phyloP scores from a whole-genome alignment of 2,888 invertebrate species.

The Dasysyrphus tricinctus region DNA sequence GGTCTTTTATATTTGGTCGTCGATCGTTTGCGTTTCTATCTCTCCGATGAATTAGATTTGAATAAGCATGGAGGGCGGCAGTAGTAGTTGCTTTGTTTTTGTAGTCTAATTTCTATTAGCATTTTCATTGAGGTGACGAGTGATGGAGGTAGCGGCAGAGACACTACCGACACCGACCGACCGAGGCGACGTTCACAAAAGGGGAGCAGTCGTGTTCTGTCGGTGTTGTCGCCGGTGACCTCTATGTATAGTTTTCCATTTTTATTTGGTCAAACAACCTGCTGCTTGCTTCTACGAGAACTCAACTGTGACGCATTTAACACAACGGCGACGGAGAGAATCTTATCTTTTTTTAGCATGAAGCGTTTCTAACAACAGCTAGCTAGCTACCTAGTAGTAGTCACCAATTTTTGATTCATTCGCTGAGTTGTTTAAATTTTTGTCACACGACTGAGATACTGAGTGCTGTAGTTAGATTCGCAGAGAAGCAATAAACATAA shows the following conservation, averaged over 20 bases:
- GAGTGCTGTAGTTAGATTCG: neutral
- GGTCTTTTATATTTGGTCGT: slow-evolving; percentile 25
- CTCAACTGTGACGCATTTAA: slow-evolving; percentile 26
- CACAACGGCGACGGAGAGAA: neutral
- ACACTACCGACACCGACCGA: slow-evolving; percentile 17
- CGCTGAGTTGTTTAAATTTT: slow-evolving; percentile 24
- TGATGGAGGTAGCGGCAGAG: neutral
- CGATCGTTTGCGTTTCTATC: slow-evolving; percentile 42
- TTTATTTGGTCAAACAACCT: slow-evolving; percentile 61
- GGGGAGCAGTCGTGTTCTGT: slow-evolving; percentile 27
- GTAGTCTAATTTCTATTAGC: slow-evolving; percentile 51
- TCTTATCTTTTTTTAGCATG: slow-evolving; percentile 11
- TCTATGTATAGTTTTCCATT: slow-evolving; percentile 34
- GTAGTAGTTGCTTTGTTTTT: slow-evolving; percentile 42
- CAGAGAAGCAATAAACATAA: slow-evolving; percentile 53
- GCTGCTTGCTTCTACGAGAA: slow-evolving; percentile 29
- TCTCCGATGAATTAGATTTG: slow-evolving; percentile 67
- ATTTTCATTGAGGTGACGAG: slow-evolving; percentile 48
- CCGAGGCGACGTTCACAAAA: slow-evolving; percentile 3
- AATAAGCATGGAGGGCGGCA: slow-evolving; percentile 59
- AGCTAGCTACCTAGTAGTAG: neutral
- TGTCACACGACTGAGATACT: slow-evolving; percentile 18
- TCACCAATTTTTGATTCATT: slow-evolving; percentile 7
- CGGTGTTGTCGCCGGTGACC: slow-evolving; percentile 17
- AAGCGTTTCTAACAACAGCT: slow-evolving; percentile 3